A percentile compares a stretch with the other conserved stretches of the same genome.
phyloP scores from a whole-genome alignment of 2,113 vertebrate species.

The Taxidea taxus region DNA sequence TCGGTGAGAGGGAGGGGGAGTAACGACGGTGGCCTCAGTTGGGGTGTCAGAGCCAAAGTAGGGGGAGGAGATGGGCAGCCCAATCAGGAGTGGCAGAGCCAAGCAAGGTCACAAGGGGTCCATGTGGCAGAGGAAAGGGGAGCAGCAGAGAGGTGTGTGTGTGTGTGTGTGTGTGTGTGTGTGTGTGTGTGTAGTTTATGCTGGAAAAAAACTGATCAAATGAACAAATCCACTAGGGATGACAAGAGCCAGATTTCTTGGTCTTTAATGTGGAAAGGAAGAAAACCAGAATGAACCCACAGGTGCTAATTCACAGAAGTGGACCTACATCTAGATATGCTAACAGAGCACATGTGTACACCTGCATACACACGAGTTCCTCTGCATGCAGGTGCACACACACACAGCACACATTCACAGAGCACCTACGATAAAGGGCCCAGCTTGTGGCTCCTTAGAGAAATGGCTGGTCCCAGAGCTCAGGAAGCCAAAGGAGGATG shows the following conservation, averaged over 20 bases:
- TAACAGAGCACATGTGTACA: background rate
- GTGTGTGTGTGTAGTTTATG: too few relatives aligned
- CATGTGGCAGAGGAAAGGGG: rapidly evolving
- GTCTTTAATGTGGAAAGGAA: background rate
- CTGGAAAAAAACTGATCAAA: background rate
- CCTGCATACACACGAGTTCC: too few relatives aligned
- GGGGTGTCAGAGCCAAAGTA: too few relatives aligned
- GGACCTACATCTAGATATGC: background rate
- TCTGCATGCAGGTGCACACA: background rate
- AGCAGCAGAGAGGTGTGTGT: background rate
- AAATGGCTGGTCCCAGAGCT: background rate
- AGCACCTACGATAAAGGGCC: background rate
- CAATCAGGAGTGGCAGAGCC: background rate
- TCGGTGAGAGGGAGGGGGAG: too few relatives aligned
- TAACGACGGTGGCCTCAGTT: rapidly evolving
- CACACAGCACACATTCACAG: background rate
- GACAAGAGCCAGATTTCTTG: background rate
- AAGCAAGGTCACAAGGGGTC: background rate
- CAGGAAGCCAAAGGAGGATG: background rate
- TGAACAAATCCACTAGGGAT: background rate
- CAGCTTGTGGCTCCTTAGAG: background rate
- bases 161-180: too few relatives aligned
- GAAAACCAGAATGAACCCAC: background rate
- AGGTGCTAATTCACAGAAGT: background rate
- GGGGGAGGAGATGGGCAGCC: background rate